Percentiles rank a stretch among this genome's conserved stretches.
Conservation (phyloP, 2,888 invertebrate genomes). For the Aricia artaxerxes region DNA sequence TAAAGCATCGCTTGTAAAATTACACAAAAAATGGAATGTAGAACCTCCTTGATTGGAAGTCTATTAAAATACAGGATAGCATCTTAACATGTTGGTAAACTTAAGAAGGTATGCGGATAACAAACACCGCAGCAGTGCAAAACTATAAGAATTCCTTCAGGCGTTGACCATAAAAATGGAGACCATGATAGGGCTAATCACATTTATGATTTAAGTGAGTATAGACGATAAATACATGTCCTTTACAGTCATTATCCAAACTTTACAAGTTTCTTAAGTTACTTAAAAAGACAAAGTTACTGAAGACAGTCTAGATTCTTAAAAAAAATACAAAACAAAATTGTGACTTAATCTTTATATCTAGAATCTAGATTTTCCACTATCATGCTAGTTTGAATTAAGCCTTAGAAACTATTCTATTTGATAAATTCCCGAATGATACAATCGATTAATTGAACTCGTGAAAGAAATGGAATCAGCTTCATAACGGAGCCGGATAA, state of each 20-base stretch:
- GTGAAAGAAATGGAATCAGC: conserved; percentile 24
- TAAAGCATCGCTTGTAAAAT: neutral
- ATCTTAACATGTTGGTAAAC: neutral
- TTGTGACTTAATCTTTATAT: no score
- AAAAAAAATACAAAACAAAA: neutral
- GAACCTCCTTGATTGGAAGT: no score
- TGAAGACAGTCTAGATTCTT: neutral
- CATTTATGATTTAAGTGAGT: no score
- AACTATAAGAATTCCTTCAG: neutral
- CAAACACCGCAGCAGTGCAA: neutral
- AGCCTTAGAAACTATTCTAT: neutral
- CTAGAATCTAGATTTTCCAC: no score
- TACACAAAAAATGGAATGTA: neutral
- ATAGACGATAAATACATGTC: neutral
- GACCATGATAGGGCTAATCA: neutral
- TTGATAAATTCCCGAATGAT: conserved; percentile 18
- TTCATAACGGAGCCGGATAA: conserved; percentile 9
- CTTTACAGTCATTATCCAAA: neutral
- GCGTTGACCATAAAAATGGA: neutral
- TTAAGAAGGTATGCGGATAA: neutral
- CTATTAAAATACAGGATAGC: neutral
- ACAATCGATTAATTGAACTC: conserved; percentile 24
- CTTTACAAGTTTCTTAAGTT: neutral
- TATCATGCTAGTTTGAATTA: no score
- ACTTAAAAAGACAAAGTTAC: neutral